Conservation (phyloP, 2,888 invertebrate species). For the Brenthis hecate region DNA sequence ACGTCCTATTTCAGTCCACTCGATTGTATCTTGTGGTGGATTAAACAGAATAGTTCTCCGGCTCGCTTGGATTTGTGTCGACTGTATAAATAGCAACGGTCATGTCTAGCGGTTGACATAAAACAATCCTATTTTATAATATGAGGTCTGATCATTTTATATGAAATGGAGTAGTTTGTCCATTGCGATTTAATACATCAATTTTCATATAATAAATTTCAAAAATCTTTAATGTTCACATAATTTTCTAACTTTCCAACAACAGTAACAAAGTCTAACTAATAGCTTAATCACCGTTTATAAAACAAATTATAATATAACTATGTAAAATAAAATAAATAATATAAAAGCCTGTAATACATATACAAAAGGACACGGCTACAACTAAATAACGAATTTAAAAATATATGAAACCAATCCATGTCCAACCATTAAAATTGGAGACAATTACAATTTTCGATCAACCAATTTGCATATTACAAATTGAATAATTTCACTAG, state of each 20-base stretch:
- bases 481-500: constrained; percentile 27
- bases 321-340: too few relatives aligned
- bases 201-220: too few relatives aligned
- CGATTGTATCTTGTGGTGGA: neutral
- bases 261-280: too few relatives aligned
- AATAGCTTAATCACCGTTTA: too few relatives aligned
- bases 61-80: neutral
- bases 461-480: constrained; percentile 26
- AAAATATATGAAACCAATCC: constrained; percentile 17
- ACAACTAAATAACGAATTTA: neutral
- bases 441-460: constrained; percentile 24
- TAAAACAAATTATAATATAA: too few relatives aligned
- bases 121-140: constrained; percentile 49
- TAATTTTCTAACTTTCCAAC: too few relatives aligned
- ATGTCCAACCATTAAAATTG: constrained; percentile 24
- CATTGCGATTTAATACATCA: too few relatives aligned
- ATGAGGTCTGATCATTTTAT: constrained; percentile 45
- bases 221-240: too few relatives aligned
- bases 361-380: too few relatives aligned
- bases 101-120: constrained; percentile 40
- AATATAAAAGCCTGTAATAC: too few relatives aligned
- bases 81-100: constrained; percentile 12
- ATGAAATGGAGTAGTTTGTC: constrained; percentile 38
- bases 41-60: neutral
- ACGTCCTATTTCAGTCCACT: constrained; percentile 1